Base-by-base conservation (phyloP, 2,888 invertebrate species). In the Sesia bembeciformis region DNA sequence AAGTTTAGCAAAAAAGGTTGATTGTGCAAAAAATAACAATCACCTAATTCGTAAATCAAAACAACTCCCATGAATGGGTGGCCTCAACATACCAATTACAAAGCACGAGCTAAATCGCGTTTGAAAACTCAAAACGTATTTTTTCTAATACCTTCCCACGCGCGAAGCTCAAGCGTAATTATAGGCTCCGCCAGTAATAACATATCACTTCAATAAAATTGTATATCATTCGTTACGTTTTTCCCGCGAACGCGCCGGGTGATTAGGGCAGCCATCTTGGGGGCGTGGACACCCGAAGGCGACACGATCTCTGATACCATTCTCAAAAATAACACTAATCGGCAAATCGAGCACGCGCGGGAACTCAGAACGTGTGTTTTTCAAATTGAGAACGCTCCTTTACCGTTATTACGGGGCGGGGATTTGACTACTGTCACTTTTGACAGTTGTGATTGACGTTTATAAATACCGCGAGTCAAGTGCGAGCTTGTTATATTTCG, bases 231-330 rank as follows among this genome's bases (percentile, higher is more conserved):
- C 78, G 72, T 75, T 77, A 79, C 68, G 72, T 74, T 50, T 79
- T 82, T 82, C 85, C 85, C 82, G 86, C 78, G 82, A 81, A 80
- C 80, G 77, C 79, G 71, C 67, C 65, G 78, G 74, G 75, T 85
- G 87, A 88, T 87, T 87, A 88, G 84, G 76, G 81, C 86, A 76
- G 88, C 89, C 89, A 89, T 89, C 78, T 89, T 89, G 88, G 81
- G 83, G 89, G 89, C 87, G 88, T 84, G 73, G 67, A 71, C 77
- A 76, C 78, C 87, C 86, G 78, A 77, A 79, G 87, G 88, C 88
- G 88, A 87, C 85, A 80, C 85, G 84, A 87, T 84, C 83, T 80
- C 78, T 80, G 81, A 81, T 84, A 82, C 85, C 84, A 85, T 84
- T 86, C 83, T 88, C 86, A 81, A 84, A 84, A 85, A 84, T 84